phyloP scores from a whole-genome alignment of 2,888 invertebrate genomes.

The Melolontha melolontha region DNA sequence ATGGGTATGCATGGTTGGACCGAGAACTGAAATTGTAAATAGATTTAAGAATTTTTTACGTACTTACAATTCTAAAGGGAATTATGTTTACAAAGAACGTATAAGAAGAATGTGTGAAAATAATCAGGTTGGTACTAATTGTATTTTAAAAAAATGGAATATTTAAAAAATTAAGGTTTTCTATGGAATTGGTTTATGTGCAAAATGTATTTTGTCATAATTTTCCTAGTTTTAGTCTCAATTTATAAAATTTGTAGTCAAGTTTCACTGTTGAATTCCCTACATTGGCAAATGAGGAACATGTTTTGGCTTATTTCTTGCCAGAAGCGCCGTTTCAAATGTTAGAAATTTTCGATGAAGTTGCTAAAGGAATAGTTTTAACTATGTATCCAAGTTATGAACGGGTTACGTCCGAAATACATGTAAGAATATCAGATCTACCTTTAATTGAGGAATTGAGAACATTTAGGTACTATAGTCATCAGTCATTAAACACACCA shows the following conservation, averaged over 20 bases:
- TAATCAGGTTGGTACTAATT: constrained; percentile 71
- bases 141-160: background rate
- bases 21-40: constrained; percentile 95
- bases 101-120: constrained; percentile 95
- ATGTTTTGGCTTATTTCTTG: constrained; percentile 94
- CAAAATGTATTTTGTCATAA: too few species aligned
- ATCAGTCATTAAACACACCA: too few species aligned
- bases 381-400: constrained; percentile 97
- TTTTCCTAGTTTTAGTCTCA: too few species aligned
- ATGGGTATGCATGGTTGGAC: constrained; percentile 97
- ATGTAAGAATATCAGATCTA: constrained; percentile 93
- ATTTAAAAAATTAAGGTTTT: too few species aligned
- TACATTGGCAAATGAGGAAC: constrained; percentile 88
- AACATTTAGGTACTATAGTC: constrained; percentile 77
- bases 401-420: constrained; percentile 92
- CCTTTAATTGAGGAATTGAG: constrained; percentile 96
- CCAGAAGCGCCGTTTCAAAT: constrained; percentile 98
- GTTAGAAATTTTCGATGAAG: constrained; percentile 95
- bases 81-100: constrained; percentile 91
- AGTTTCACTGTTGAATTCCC: constrained; percentile 95
- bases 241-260: constrained; percentile 63
- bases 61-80: constrained; percentile 88
- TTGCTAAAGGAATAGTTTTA: constrained; percentile 92
- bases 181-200: too few species aligned
- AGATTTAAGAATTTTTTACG: constrained; percentile 92